phyloP scores from a whole-genome alignment of 2,797 vertebrate species.

The Malurus leucopterus region DNA sequence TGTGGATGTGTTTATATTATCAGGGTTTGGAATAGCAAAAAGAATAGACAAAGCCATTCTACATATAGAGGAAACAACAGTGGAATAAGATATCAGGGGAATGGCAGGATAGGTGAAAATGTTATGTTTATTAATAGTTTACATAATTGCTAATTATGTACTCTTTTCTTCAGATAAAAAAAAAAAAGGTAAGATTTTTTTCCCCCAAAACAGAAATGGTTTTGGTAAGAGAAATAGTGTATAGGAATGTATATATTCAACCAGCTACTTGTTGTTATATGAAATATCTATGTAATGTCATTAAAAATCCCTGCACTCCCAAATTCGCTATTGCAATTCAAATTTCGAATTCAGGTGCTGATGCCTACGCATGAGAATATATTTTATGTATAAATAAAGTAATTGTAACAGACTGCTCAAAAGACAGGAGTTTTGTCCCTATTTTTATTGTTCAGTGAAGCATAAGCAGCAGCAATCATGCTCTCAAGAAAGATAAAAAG shows the following conservation, averaged over 20 bases:
- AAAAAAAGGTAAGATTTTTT: background rate
- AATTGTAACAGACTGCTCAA: background rate
- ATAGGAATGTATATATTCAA: background rate
- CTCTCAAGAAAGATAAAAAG: constrained; percentile 40
- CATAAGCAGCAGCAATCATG: constrained; percentile 14
- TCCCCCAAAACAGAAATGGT: rapidly evolving
- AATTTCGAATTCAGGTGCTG: constrained; percentile 4
- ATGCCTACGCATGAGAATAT: background rate
- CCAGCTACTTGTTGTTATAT: background rate
- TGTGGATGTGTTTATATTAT: background rate
- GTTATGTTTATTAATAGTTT: background rate
- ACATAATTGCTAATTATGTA: background rate
- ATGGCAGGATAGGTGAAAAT: background rate
- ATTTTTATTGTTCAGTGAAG: background rate
- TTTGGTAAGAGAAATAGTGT: background rate
- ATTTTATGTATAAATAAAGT: constrained; percentile 18
- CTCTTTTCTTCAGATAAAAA: background rate
- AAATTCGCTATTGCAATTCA: background rate
- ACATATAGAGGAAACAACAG: background rate
- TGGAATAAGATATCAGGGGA: background rate
- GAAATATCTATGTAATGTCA: background rate
- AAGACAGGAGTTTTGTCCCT: constrained; percentile 6
- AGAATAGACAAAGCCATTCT: background rate
- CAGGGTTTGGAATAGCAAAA: background rate
- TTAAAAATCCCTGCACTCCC: background rate